These are phyloP conservation scores for Sciurus niger DNA, from an alignment of 2,113 vertebrate genomes.

Conservation along the genomic window DNA sequence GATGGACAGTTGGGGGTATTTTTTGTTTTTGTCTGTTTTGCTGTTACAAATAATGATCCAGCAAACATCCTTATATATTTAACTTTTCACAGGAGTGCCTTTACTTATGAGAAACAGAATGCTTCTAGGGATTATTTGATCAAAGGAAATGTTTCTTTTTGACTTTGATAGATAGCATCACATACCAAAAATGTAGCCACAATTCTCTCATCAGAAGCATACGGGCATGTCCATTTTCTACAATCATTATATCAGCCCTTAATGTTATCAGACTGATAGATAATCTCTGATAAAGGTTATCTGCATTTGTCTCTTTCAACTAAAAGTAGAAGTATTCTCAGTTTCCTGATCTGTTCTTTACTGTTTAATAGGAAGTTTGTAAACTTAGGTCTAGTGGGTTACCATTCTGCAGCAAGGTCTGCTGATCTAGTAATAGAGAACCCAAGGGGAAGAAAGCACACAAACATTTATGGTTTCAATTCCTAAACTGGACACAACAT, in stretches of 20 bases:
- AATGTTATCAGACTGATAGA: not conserved
- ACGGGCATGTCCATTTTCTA: not conserved
- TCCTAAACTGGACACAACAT: not conserved
- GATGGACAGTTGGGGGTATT: not conserved
- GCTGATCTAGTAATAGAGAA: not conserved
- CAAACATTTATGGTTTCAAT: not conserved
- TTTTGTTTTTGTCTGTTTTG: not conserved
- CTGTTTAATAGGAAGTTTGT: not conserved
- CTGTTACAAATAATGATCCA: not conserved
- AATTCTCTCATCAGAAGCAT: not conserved
- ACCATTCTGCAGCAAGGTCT: not conserved
- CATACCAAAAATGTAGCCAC: not conserved
- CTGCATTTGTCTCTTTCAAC: not conserved
- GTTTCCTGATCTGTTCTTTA: not conserved
- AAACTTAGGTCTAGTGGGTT: not conserved
- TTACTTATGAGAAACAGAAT: constrained; percentile 22
- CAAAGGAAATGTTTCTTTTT: constrained; percentile 5
- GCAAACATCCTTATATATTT: not conserved
- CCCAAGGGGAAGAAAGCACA: not conserved
- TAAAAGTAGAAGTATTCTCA: not conserved
- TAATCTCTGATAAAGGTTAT: constrained; percentile 5
- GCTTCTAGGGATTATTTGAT: constrained; percentile 15
- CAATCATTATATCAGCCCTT: not conserved
- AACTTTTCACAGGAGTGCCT: not conserved
- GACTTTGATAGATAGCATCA: not conserved